phyloP scores from a whole-genome alignment of 2,113 vertebrate genomes.

The Coptodon rendalli region DNA sequence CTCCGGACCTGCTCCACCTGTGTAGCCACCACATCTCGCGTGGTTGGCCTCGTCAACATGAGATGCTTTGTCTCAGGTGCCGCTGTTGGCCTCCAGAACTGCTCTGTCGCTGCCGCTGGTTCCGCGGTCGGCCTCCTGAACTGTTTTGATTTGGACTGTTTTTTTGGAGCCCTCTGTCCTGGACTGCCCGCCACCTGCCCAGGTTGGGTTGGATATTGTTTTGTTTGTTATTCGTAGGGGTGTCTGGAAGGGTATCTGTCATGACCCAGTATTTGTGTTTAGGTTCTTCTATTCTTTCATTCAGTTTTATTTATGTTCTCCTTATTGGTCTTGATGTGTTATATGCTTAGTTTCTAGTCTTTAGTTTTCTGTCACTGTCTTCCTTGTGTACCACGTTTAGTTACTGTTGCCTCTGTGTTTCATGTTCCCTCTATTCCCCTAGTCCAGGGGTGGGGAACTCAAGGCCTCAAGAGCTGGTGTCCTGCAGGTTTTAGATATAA shows the following conservation, averaged over 20 bases:
- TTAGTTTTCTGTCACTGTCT: not conserved
- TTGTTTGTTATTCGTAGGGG: not conserved
- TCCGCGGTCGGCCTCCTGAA: not conserved
- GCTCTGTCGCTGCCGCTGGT: not conserved
- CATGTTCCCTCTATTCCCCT: not conserved
- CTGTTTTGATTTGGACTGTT: accelerated
- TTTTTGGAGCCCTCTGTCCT: not conserved
- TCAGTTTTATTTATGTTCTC: not conserved
- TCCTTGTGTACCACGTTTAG: not conserved
- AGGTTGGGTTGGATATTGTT: not conserved
- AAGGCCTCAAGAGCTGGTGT: not conserved
- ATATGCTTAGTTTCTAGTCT: not conserved
- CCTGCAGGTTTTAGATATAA: not conserved
- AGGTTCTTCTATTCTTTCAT: not conserved
- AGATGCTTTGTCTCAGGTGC: not conserved
- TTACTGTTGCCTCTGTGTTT: not conserved
- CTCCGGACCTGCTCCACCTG: not conserved
- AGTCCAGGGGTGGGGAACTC: not conserved
- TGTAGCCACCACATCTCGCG: not conserved
- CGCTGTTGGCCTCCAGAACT: not conserved
- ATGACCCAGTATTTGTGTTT: not conserved
- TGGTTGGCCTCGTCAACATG: accelerated
- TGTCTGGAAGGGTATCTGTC: not conserved
- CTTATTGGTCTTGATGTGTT: not conserved
- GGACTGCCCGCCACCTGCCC: accelerated